Evolutionary conservation across 2,888 invertebrate genomes (phyloP).

Genomic region (Boloria euphrosyne): DNA sequence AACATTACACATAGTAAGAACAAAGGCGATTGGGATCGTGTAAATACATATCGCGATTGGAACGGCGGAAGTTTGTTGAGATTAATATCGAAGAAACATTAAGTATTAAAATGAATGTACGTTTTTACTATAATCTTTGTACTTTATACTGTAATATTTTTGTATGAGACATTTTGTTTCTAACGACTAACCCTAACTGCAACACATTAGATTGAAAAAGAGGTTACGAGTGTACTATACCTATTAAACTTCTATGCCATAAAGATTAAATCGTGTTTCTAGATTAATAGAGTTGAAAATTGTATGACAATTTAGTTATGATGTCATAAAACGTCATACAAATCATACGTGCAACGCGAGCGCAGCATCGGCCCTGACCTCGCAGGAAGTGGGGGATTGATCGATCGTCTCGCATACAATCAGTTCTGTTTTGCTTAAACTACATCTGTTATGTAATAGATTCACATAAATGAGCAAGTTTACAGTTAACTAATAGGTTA

Average conservation of each 20-base stretch:
- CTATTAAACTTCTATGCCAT: background rate
- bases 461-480: background rate
- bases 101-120: too few species aligned
- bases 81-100: too few species aligned
- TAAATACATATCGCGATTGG: too few species aligned
- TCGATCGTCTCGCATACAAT: conserved; percentile 48
- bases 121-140: too few species aligned
- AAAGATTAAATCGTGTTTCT: background rate
- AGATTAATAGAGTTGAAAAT: conserved; percentile 1
- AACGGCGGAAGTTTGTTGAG: too few species aligned
- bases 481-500: too few species aligned
- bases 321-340: conserved; percentile 30
- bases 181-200: background rate
- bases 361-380: conserved; percentile 54
- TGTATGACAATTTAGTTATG: conserved; percentile 3
- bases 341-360: conserved; percentile 31
- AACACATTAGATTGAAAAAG: background rate
- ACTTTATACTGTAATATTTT: background rate
- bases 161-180: too few species aligned
- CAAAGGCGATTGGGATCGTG: too few species aligned
- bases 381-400: conserved; percentile 47
- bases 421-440: conserved; percentile 40
- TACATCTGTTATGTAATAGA: conserved; percentile 34
- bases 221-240: conserved; percentile 3
- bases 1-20: too few species aligned